Base-by-base conservation (phyloP, 1,140 invertebrate species). In the Ceratosolen solmsi region DNA sequence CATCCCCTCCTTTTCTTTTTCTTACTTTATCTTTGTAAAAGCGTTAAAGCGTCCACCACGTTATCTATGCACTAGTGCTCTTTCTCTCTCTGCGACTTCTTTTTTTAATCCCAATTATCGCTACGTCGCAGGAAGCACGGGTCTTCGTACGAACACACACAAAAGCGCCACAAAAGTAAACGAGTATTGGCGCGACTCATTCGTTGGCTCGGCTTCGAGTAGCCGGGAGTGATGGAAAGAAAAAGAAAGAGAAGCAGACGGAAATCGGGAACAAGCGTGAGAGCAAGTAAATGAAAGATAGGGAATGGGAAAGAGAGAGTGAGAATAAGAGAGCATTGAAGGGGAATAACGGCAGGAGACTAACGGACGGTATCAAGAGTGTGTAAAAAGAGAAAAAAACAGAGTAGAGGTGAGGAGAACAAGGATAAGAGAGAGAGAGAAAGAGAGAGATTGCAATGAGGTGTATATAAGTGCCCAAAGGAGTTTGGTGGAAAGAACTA, bases 71-170 rank as follows among this genome's bases (percentile, higher is more conserved):
- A 20, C 46, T 33, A 49, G 25, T 49, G 20, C 68, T 5, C 56
- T 75, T 56, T 68, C 56, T 20, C 46, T 81, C 60, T 2, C 60
- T 17, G 11, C 27, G 41, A 65, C 65, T 82, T 82, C 30, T 81
- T 80, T 80, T 82, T 82, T 82, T 82, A 82, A 82, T 82, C 80
- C 80, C 73, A 82, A 82, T 82, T 82, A 82, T 82, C 80, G 60
- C 73, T 77, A 63, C 80, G 73, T 76, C 80, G 80, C 80, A 82
- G 80, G 73, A 82, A 82, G 80, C 72, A 20, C 46, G 27, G 71
- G 22, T 80, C 56, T 74, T 60, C 54, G 54, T 38, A 25, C 60
- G 60, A 13, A 72, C 58, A 36, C 58, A 30, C 8, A 20, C 79
- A 8, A 56, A 54, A 5, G 27, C 56, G 22, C 41, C 30, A 36